Conservation (phyloP, 2,797 vertebrate genomes). For the Pantherophis vulpinus region DNA sequence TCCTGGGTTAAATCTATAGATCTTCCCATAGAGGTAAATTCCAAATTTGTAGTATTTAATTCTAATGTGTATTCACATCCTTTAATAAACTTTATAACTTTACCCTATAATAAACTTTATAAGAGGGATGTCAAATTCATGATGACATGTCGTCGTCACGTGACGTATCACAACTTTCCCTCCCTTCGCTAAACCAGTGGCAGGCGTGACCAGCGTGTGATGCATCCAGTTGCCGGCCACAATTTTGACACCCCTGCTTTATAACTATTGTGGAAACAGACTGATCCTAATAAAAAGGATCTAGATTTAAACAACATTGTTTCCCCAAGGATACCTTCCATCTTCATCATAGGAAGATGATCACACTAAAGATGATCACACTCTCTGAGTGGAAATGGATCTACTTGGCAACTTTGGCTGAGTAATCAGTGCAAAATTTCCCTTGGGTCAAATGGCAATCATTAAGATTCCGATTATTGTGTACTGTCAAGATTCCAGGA, state of each 20-base stretch:
- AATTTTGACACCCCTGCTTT: neutral
- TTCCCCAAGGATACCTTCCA: neutral
- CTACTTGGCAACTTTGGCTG: neutral
- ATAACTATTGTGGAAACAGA: neutral
- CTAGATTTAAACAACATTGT: neutral
- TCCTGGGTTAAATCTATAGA: neutral
- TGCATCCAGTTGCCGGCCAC: too few species aligned
- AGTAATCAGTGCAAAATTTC: constrained; percentile 13
- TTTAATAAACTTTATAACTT: neutral
- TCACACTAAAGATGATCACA: neutral
- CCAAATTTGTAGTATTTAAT: neutral
- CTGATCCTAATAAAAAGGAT: neutral
- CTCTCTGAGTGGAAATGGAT: neutral
- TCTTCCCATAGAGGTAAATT: neutral
- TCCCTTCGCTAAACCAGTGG: too few species aligned
- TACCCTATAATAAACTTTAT: neutral
- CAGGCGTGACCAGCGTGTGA: too few species aligned
- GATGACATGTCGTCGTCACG: too few species aligned
- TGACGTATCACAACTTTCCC: too few species aligned
- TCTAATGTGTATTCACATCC: neutral
- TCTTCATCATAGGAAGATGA: neutral
- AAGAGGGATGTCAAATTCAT: neutral
- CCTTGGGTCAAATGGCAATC: constrained; percentile 14
- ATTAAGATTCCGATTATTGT: constrained; percentile 11
- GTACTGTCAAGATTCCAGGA: constrained; percentile 88